Percentiles rank a stretch among this genome's conserved stretches.
phyloP scores from a whole-genome alignment of 2,113 vertebrate genomes.

The Neopipo cinnamomea region DNA sequence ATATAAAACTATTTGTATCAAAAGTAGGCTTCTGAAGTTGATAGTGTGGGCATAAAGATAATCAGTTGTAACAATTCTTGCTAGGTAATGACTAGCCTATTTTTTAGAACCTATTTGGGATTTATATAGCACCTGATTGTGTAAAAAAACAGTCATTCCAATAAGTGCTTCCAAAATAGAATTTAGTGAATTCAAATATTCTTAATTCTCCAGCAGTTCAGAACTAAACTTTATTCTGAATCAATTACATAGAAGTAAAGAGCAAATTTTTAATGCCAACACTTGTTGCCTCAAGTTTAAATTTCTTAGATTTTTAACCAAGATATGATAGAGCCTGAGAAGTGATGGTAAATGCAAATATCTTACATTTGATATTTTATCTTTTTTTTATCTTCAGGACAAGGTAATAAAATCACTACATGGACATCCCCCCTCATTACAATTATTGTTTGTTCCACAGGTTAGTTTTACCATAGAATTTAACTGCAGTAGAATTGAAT shows the following conservation, averaged over 20 bases:
- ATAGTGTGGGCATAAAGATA: neutral
- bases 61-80: neutral
- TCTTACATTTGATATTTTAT: neutral
- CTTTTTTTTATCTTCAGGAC: neutral
- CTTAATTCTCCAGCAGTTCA: neutral
- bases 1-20: neutral
- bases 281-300: neutral
- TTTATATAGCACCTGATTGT: neutral
- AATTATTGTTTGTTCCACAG: neutral
- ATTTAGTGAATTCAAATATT: neutral
- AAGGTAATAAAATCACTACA: neutral
- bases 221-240: neutral
- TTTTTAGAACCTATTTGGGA: neutral
- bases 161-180: neutral
- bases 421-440: neutral
- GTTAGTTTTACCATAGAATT: neutral
- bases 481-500: neutral
- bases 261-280: neutral
- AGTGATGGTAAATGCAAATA: neutral
- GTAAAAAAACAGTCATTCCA: neutral
- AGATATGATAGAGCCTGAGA: neutral
- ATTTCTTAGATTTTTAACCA: neutral
- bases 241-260: neutral
- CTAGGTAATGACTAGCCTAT: neutral
- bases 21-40: neutral